Base-by-base conservation (phyloP, 1,140 invertebrate genomes). In the Drosophila gunungcola region DNA sequence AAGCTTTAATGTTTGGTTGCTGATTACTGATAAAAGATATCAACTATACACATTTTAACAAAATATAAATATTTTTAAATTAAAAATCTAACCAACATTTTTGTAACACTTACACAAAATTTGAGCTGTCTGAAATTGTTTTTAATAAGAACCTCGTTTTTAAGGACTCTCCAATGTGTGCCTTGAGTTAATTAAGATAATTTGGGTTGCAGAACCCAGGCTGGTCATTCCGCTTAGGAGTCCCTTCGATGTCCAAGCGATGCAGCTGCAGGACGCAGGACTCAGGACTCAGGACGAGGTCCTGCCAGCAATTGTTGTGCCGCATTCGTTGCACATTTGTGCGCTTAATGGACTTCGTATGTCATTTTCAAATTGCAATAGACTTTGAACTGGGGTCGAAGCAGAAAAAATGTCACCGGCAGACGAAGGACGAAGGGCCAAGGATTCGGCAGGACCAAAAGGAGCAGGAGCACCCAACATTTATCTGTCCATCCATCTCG, bases 291-390 rank as follows among this genome's bases (percentile, higher is more conserved):
- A 21, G 16, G 29, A 32, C 25, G 62, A 13, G 48, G 29, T 41
- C 57, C 63, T 52, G 45, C 58, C 6, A 34, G 72, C 57, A 74
- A 58, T 72, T 72, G 68, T 72, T 72, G 65, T 70, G 80, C 36
- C 76, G 80, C 72, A 80, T 74, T 55, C 49, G 67, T 58, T 82
- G 79, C 62, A 78, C 76, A 78, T 78, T 80, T 83, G 80, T 74
- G 82, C 67, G 73, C 84, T 89, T 88, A 88, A 88, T 88, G 84
- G 84, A 88, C 84, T 88, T 88, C 84, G 84, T 88, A 88, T 88
- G 84, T 88, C 84, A 88, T 88, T 88, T 88, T 88, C 84, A 89
- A 88, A 88, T 88, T 88, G 84, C 84, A 88, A 89, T 88, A 83
- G 84, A 88, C 84, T 89, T 83, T 77, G 63, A 75, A 70, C 68